A percentile compares a stretch with the other conserved stretches of the same genome.
Evolutionary conservation across 2,113 vertebrate genomes (phyloP).

Genomic region (Podiceps cristatus): DNA sequence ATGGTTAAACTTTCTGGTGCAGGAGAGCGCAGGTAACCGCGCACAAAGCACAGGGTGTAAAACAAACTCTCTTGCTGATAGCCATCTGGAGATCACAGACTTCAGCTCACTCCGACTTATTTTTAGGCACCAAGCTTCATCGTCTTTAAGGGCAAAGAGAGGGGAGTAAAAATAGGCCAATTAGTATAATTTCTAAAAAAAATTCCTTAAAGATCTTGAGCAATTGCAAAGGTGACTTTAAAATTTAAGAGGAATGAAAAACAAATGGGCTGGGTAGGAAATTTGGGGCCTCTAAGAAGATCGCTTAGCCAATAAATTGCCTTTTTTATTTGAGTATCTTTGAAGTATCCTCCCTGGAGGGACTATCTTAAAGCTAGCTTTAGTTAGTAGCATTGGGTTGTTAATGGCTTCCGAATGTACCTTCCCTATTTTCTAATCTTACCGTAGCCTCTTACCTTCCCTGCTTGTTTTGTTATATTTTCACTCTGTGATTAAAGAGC

Average conservation of each 20-base stretch:
- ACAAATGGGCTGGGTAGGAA: slow-evolving; percentile 54
- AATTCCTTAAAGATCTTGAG: slow-evolving; percentile 57
- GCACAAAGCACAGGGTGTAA: not conserved
- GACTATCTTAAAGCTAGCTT: slow-evolving; percentile 32
- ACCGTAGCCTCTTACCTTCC: not conserved
- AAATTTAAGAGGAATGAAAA: slow-evolving; percentile 61
- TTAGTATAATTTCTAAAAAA: slow-evolving; percentile 67
- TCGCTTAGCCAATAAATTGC: slow-evolving; percentile 32
- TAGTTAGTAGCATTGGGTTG: not conserved
- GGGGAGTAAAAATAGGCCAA: slow-evolving; percentile 71
- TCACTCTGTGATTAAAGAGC: not conserved
- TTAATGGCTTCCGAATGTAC: slow-evolving; percentile 66
- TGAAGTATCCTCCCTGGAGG: slow-evolving; percentile 43
- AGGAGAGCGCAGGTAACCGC: not conserved
- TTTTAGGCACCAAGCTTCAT: slow-evolving; percentile 61
- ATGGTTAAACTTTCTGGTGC: slow-evolving; percentile 13
- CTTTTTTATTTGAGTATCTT: slow-evolving; percentile 66
- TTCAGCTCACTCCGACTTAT: slow-evolving; percentile 47
- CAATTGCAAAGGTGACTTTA: slow-evolving; percentile 66
- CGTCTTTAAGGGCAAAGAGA: slow-evolving; percentile 55
- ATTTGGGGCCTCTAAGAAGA: slow-evolving; percentile 52
- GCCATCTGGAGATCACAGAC: slow-evolving; percentile 47
- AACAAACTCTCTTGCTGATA: slow-evolving; percentile 30
- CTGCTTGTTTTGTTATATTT: not conserved
- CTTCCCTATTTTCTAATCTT: not conserved